These are phyloP conservation scores for Noctua fimbriata DNA, from an alignment of 2,888 invertebrate genomes.

Conservation along the genomic window DNA sequence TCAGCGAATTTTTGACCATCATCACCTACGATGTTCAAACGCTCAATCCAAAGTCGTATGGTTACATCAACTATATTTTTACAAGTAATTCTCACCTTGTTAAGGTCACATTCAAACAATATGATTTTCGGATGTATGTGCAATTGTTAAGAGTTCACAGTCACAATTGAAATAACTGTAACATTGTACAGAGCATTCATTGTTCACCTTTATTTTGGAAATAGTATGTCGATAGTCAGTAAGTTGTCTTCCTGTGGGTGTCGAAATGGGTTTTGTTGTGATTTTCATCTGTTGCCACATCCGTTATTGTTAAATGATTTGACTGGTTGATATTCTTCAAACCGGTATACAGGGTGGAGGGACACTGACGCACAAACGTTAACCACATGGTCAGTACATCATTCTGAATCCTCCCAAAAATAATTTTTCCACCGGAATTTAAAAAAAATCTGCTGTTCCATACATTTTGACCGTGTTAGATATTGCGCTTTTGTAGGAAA, in stretches of 20 bases:
- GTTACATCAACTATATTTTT: slow-evolving; percentile 48
- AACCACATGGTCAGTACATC: too few relatives aligned
- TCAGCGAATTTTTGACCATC: not conserved
- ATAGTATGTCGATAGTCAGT: not conserved
- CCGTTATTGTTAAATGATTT: not conserved
- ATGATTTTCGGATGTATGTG: slow-evolving; percentile 48
- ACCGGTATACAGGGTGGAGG: too few relatives aligned
- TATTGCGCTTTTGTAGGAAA: too few relatives aligned
- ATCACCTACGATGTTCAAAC: not conserved
- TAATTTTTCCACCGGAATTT: too few relatives aligned
- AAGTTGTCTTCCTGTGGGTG: slow-evolving; percentile 8
- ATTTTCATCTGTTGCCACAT: not conserved
- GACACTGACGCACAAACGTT: too few relatives aligned
- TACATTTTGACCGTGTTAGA: too few relatives aligned
- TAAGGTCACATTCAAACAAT: slow-evolving; percentile 61
- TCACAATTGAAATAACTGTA: slow-evolving; percentile 47
- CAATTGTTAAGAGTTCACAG: slow-evolving; percentile 48
- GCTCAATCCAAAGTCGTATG: slow-evolving; percentile 11
- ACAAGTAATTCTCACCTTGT: slow-evolving; percentile 55
- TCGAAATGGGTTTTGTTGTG: not conserved
- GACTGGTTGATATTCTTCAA: not conserved
- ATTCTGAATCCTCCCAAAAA: too few relatives aligned
- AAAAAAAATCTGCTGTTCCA: too few relatives aligned
- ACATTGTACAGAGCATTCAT: slow-evolving; percentile 16
- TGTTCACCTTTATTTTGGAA: not conserved